phyloP scores from a whole-genome alignment of 2,113 vertebrate genomes.

The Abramis brama region DNA sequence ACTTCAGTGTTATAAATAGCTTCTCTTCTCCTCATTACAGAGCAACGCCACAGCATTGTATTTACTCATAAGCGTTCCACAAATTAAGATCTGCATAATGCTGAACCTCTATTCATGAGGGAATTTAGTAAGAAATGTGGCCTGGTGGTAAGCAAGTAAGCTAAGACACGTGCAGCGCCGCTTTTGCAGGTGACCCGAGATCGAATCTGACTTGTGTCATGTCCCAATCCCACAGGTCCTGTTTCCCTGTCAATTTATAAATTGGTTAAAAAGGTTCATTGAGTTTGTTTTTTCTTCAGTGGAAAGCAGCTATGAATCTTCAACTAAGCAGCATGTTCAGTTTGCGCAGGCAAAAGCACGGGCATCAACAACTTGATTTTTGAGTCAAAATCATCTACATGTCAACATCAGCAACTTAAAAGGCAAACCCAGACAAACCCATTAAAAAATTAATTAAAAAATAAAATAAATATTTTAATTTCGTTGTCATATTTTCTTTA shows the following conservation, averaged over 20 bases:
- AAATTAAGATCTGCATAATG: conserved; percentile 10
- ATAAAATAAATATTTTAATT: background rate
- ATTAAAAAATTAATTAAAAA: background rate
- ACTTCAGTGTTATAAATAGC: conserved; percentile 20
- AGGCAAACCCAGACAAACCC: background rate
- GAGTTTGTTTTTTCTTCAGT: background rate
- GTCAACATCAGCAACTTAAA: conserved; percentile 54
- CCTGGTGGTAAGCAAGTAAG: background rate
- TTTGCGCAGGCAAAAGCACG: background rate
- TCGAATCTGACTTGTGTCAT: no score
- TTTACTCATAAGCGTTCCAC: background rate
- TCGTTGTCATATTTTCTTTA: background rate
- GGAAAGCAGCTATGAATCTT: background rate
- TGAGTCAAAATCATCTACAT: conserved; percentile 3
- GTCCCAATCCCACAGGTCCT: background rate
- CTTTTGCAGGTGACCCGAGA: background rate
- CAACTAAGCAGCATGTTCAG: background rate
- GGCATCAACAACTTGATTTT: background rate
- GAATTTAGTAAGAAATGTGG: background rate
- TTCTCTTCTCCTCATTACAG: background rate
- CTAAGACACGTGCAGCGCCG: background rate
- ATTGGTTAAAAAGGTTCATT: background rate
- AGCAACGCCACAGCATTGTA: background rate
- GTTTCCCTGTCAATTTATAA: background rate
- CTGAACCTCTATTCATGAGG: background rate